Evolutionary conservation across 2,888 invertebrate species (phyloP), one percentile per base, ranked within the genome.

Genomic region (Tridacna gigas): DNA sequence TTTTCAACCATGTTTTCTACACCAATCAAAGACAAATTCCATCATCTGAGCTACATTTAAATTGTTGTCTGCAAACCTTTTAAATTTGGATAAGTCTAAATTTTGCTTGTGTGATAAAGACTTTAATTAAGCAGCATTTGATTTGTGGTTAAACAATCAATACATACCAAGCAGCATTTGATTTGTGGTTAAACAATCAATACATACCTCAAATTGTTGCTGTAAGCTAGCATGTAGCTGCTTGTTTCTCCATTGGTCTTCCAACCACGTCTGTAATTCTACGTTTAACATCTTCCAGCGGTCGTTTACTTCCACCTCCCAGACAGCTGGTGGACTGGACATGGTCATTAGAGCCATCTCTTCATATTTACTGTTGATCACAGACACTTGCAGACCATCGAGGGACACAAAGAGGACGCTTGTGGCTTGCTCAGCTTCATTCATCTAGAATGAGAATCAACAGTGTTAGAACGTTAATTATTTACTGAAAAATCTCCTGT

Each of bases 241-340:
- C 20, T 97, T 96, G 45, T 96, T 96, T 90, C 96, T 96, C 95
- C 97, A 97, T 92, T 97, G 97, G 88, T 97, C 97, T 94, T 97
- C 97, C 71, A 97, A 95, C 97, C 97, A 97, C 0, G 97, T 96
- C 5, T 97, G 97, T 28, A 97, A 93, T 91, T 97, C 97, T 48
- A 97, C 95, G 0, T 97, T 97, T 3, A 97, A 94, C 51, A 96
- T 96, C 93, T 97, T 97, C 97, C 97, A 97, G 92, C 96, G 96
- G 89, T 97, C 96, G 25, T 97, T 97, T 0, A 97, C 97, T 91
- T 97, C 97, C 1, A 97, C 97, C 94, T 97, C 97, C 97, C 97
- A 97, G 82, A 97, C 96, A 0, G 97, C 97, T 0, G 97, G 96
- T 0, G 96, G 96, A 90, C 97, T 97, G 0, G 96, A 95, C 26